Base-by-base conservation (phyloP, 2,113 vertebrate genomes). In the Sturnus vulgaris region DNA sequence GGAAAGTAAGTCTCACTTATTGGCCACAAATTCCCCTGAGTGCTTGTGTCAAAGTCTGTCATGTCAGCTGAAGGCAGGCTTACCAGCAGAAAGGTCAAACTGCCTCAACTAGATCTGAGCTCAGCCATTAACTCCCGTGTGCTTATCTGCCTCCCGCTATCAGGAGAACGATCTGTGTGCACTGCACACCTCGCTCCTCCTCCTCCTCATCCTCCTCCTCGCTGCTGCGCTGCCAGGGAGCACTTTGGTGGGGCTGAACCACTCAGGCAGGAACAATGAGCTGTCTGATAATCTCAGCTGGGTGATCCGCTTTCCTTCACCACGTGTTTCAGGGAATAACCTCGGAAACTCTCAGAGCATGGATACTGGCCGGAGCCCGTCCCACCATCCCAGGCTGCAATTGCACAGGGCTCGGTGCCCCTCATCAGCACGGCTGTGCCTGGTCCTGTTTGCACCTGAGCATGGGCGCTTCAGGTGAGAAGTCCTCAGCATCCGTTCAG, bases 21-120 rank as follows among this genome's bases (percentile, higher is more conserved):
- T 72, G 76, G 86, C 65, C 79, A 75, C 90, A 76, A 81, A 71
- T 92, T 95, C 81, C 90, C 78, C 83, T 91, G 93, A 92, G 86
- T 91, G 86, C 89, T 63, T 49, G 75, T 96, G 95, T 96, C 95
- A 96, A 94, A 95, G 69, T 85, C 88, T 82, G 63, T 96, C 82
- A 90, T 71, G 68, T 96, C 94, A 97, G 86, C 92, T 86, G 79
- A 86, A 88, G 61, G 78, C 76, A 94, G 73, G 55, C 78, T 93
- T 49, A 88, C 31, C 72, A 66, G 40, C 68, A 69, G 91, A 97
- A 95, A 97, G 93, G 95, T 95, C 94, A 95, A 63, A 40, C 78
- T 91, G 70, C 92, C 82, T 91, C 79, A 31, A 37, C 92, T 40
- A 92, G 87, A 44, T 77, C 88, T 92, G 55, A 81, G 76, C 82